These are phyloP conservation scores for Porites divaricata DNA, from an alignment of 92 coral and sea anemone species.

Conservation along the genomic window DNA sequence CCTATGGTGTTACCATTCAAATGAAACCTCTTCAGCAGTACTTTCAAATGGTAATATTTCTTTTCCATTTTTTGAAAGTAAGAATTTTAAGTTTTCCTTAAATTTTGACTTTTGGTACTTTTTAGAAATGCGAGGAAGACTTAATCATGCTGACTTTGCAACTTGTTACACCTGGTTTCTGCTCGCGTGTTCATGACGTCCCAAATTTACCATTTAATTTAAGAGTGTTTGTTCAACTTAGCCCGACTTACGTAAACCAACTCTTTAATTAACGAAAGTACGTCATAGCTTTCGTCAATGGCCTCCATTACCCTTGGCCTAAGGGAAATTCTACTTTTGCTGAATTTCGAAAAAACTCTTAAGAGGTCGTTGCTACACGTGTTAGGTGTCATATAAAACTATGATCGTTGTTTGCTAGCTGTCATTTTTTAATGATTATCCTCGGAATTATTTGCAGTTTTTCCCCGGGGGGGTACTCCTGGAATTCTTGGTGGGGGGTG, in stretches of 20 bases:
- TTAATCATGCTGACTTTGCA: not conserved
- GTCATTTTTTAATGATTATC: not conserved
- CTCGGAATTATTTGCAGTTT: too few species aligned
- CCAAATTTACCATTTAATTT: slow-evolving; percentile 3
- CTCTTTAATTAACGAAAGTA: not conserved
- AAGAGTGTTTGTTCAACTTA: slow-evolving; percentile 13
- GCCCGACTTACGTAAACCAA: slow-evolving; percentile 5
- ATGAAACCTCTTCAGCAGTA: too few species aligned
- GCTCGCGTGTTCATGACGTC: not conserved
- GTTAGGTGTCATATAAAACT: not conserved
- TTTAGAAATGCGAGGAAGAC: not conserved
- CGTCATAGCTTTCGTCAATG: slow-evolving; percentile 31
- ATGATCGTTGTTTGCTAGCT: not conserved
- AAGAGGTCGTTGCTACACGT: not conserved
- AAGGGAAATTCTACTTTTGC: not conserved
- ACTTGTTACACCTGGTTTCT: not conserved
- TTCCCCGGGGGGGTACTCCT: too few species aligned
- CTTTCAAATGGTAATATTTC: too few species aligned
- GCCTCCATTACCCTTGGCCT: not conserved
- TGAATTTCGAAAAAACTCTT: not conserved
- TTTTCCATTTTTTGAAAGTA: not conserved
- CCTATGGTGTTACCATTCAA: too few species aligned
- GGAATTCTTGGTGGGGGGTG: too few species aligned
- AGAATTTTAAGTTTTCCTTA: not conserved
- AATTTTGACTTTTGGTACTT: too few species aligned